Conservation (phyloP, 2,113 vertebrate species). For the Malurus alboscapulatus region DNA sequence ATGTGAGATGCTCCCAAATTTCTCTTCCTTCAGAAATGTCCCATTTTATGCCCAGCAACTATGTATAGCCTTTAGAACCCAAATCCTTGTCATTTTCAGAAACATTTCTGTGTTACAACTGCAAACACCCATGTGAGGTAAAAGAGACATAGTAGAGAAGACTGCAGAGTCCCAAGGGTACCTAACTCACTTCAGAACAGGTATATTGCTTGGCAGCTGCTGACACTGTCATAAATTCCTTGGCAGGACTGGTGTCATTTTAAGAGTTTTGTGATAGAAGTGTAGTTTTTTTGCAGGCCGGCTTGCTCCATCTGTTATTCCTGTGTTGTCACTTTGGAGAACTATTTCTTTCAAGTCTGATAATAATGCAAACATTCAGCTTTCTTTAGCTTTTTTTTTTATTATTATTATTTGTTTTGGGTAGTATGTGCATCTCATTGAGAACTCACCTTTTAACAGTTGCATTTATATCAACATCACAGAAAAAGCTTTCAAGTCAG, state of each 20-base stretch:
- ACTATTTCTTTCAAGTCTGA: neutral
- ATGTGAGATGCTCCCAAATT: neutral
- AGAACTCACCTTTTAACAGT: neutral
- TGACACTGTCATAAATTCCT: neutral
- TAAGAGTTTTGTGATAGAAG: neutral
- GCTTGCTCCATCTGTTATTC: neutral
- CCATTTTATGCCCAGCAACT: neutral
- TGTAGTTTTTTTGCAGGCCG: accelerated
- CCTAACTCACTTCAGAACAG: neutral
- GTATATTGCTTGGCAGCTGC: neutral
- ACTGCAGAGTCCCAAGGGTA: neutral
- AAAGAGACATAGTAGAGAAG: neutral
- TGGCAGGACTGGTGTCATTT: neutral
- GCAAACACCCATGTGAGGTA: neutral
- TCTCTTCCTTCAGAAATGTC: neutral
- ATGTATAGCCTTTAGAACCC: neutral
- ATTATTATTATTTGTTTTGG: neutral
- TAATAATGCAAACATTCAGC: neutral
- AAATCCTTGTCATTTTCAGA: neutral
- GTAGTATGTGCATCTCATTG: neutral
- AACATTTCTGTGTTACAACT: neutral
- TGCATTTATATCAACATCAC: neutral
- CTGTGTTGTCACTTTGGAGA: neutral
- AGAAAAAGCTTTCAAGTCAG: neutral
- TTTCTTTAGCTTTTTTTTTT: neutral